These are phyloP conservation scores for Cordilura impudica DNA, from an alignment of 2,888 invertebrate species.

Conservation along the genomic window DNA sequence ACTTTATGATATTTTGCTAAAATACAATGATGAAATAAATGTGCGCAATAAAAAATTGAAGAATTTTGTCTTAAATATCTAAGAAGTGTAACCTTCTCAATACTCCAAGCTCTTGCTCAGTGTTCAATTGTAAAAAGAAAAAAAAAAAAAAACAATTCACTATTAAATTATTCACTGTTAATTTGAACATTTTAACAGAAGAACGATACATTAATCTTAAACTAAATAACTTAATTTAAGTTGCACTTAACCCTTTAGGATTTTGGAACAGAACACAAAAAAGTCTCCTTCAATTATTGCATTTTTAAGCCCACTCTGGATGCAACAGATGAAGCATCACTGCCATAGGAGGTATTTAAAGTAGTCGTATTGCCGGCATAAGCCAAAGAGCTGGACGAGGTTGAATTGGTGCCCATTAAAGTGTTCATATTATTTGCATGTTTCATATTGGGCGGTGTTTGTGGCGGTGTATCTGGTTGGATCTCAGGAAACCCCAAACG, in stretches of 20 bases:
- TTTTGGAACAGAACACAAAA: slow-evolving; percentile 24
- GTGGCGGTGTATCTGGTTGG: slow-evolving; percentile 92
- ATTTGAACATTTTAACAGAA: no score
- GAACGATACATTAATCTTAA: no score
- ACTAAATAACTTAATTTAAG: no score
- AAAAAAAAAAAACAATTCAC: no score
- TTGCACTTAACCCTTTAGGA: slow-evolving; percentile 60
- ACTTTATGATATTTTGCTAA: no score
- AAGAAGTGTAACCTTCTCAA: no score
- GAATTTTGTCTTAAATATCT: no score
- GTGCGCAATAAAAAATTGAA: no score
- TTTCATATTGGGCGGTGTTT: slow-evolving; percentile 96
- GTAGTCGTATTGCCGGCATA: slow-evolving; percentile 65
- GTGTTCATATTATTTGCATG: slow-evolving; percentile 81
- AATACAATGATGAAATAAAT: no score
- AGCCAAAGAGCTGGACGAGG: slow-evolving; percentile 25
- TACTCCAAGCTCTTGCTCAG: no score
- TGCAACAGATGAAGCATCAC: slow-evolving; percentile 78
- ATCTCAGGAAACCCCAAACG: slow-evolving; percentile 90
- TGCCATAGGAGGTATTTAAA: slow-evolving; percentile 78
- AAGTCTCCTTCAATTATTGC: slow-evolving; percentile 48
- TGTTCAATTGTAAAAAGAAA: no score
- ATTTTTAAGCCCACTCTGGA: slow-evolving; percentile 54
- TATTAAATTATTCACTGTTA: no score
- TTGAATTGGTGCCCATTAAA: slow-evolving; percentile 41